A percentile compares a stretch with the other conserved stretches of the same genome.
Conservation (phyloP, 2,113 vertebrate genomes). For the Pyxicephalus adspersus region DNA sequence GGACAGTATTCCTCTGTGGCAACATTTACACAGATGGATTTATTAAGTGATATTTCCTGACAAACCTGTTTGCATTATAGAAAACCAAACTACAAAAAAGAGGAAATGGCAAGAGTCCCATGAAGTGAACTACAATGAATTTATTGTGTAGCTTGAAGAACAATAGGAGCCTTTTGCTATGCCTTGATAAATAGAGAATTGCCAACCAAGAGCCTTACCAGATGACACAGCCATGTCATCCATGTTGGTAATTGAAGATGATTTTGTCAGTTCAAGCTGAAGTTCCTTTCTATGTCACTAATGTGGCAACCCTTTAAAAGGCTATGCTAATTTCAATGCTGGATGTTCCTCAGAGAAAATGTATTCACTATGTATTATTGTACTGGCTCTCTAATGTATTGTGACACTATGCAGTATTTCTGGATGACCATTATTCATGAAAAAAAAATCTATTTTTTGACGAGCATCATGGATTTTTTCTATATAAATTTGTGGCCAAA, state of each 20-base stretch:
- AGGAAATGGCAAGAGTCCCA: slow-evolving; percentile 10
- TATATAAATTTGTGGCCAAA: slow-evolving; percentile 55
- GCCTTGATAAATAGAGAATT: slow-evolving; percentile 43
- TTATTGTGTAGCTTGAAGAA: slow-evolving; percentile 48
- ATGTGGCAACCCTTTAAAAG: slow-evolving; percentile 62
- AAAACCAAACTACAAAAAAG: slow-evolving; percentile 51
- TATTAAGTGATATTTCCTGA: slow-evolving; percentile 48
- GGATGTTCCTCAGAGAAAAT: slow-evolving; percentile 59
- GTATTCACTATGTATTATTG: slow-evolving; percentile 60
- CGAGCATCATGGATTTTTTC: slow-evolving; percentile 61
- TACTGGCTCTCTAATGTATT: slow-evolving; percentile 58
- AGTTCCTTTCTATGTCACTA: slow-evolving; percentile 51
- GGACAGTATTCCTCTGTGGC: slow-evolving; percentile 56
- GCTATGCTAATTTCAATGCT: slow-evolving; percentile 63
- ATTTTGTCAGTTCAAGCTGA: slow-evolving; percentile 58
- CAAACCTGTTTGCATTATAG: slow-evolving; percentile 59
- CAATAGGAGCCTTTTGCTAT: slow-evolving; percentile 50
- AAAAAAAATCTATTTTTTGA: slow-evolving; percentile 71
- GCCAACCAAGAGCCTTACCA: slow-evolving; percentile 58
- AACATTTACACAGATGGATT: slow-evolving; percentile 58
- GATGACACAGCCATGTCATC: slow-evolving; percentile 60
- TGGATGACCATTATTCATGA: slow-evolving; percentile 69
- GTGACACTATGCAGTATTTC: slow-evolving; percentile 60
- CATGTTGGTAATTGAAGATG: slow-evolving; percentile 42
- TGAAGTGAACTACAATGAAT: slow-evolving; percentile 14